These are phyloP conservation scores for Plusia festucae DNA, from an alignment of 2,888 invertebrate genomes.

Conservation along the genomic window DNA sequence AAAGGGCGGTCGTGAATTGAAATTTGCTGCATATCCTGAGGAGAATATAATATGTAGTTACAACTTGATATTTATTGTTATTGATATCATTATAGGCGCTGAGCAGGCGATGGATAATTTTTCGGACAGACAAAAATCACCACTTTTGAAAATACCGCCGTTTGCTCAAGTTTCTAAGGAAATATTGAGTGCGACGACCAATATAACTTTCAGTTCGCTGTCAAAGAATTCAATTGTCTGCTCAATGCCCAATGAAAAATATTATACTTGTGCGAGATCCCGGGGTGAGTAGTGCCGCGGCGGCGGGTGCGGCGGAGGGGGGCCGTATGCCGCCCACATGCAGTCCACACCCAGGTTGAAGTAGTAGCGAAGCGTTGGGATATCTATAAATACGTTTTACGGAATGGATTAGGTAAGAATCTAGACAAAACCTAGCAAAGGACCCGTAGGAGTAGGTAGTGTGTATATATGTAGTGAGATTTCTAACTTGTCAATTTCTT, in stretches of 20 bases:
- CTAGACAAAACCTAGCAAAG: too few species aligned
- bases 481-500: too few species aligned
- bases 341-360: slow-evolving; percentile 92
- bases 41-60: neutral
- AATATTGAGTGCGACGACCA: too few species aligned
- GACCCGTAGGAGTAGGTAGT: too few species aligned
- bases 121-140: neutral
- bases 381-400: slow-evolving; percentile 77
- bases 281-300: slow-evolving; percentile 71
- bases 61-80: neutral
- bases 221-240: neutral
- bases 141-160: neutral
- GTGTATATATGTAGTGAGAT: too few species aligned
- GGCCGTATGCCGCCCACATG: slow-evolving; percentile 82
- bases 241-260: neutral
- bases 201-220: too few species aligned
- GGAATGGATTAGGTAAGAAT: too few species aligned
- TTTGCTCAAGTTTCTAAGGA: too few species aligned
- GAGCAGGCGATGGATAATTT: too few species aligned
- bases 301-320: slow-evolving; percentile 68
- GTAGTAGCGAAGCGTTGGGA: slow-evolving; percentile 90
- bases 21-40: slow-evolving; percentile 82
- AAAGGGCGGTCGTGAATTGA: slow-evolving; percentile 72
- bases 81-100: too few species aligned
- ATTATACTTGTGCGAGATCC: slow-evolving; percentile 66